Conservation (phyloP, 2,888 invertebrate species). For the Tetragonula carbonaria region DNA sequence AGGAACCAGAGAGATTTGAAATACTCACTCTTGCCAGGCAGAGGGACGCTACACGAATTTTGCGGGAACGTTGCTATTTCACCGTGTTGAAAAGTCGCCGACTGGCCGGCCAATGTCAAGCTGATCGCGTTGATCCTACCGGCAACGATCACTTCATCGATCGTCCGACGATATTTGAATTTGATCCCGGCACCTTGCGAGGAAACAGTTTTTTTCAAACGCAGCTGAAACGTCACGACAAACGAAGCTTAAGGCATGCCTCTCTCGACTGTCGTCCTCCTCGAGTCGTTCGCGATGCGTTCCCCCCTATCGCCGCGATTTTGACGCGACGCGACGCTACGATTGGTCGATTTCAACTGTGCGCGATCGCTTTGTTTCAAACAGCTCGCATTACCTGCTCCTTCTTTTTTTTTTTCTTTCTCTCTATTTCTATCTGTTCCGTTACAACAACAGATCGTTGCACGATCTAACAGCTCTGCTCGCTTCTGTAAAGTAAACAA, state of each 20-base stretch:
- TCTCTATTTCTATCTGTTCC: neutral
- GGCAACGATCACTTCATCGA: constrained; percentile 25
- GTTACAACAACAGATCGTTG: neutral
- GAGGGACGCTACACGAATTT: constrained; percentile 50
- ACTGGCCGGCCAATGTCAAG: neutral
- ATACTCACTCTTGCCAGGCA: constrained; percentile 44
- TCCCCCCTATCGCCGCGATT: constrained; percentile 20
- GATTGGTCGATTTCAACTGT: constrained; percentile 24
- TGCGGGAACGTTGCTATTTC: constrained; percentile 8
- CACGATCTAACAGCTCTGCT: too few relatives aligned
- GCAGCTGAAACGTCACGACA: constrained; percentile 16
- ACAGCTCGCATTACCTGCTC: neutral
- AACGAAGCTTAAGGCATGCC: constrained; percentile 52
- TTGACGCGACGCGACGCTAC: neutral
- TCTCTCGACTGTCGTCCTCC: constrained; percentile 45
- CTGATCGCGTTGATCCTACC: neutral
- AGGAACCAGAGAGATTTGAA: constrained; percentile 4
- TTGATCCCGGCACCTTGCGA: neutral
- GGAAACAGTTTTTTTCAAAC: constrained; percentile 22
- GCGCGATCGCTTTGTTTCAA: constrained; percentile 32
- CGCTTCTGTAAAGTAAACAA: neutral
- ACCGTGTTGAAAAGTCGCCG: neutral
- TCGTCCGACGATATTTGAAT: constrained; percentile 7
- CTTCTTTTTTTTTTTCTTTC: too few relatives aligned
- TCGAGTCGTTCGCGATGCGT: constrained; percentile 24